A percentile compares a stretch with the other conserved stretches of the same genome.
Evolutionary conservation across 2,113 vertebrate species (phyloP).

Genomic region (Solea senegalensis): DNA sequence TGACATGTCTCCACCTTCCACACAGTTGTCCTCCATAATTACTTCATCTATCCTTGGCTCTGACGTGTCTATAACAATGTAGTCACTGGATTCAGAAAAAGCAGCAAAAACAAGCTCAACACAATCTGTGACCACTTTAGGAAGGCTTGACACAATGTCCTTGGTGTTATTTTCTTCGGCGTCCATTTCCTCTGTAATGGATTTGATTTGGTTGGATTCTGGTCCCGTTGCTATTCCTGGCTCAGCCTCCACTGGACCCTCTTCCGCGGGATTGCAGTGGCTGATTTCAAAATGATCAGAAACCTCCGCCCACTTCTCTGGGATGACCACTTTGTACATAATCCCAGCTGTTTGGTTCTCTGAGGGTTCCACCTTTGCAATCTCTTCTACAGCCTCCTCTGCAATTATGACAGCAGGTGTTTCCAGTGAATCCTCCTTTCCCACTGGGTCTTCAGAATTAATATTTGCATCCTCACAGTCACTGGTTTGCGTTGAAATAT

Average conservation of each 20-base stretch:
- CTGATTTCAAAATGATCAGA: background rate
- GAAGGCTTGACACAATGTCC: slow-evolving; percentile 8
- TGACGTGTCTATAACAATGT: background rate
- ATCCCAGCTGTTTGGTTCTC: slow-evolving; percentile 3
- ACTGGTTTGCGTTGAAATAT: slow-evolving; percentile 42
- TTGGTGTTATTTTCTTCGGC: background rate
- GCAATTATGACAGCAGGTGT: background rate
- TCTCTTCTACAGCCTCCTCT: slow-evolving; percentile 23
- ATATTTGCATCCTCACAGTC: background rate
- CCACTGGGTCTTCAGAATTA: background rate
- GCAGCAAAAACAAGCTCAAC: slow-evolving; percentile 9
- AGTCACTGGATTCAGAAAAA: background rate
- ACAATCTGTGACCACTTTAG: slow-evolving; percentile 14
- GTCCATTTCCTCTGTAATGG: background rate
- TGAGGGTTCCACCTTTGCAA: background rate
- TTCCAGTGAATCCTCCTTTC: background rate
- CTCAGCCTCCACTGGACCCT: background rate
- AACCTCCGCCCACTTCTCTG: slow-evolving; percentile 6
- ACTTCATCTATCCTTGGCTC: slow-evolving; percentile 15
- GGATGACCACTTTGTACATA: background rate
- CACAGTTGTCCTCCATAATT: slow-evolving; percentile 6
- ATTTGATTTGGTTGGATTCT: background rate
- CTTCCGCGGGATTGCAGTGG: background rate
- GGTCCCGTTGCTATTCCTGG: background rate
- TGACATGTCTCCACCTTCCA: slow-evolving; percentile 16